These are phyloP conservation scores for Tenthredo notha DNA, from an alignment of 2,888 invertebrate species.

Conservation along the genomic window DNA sequence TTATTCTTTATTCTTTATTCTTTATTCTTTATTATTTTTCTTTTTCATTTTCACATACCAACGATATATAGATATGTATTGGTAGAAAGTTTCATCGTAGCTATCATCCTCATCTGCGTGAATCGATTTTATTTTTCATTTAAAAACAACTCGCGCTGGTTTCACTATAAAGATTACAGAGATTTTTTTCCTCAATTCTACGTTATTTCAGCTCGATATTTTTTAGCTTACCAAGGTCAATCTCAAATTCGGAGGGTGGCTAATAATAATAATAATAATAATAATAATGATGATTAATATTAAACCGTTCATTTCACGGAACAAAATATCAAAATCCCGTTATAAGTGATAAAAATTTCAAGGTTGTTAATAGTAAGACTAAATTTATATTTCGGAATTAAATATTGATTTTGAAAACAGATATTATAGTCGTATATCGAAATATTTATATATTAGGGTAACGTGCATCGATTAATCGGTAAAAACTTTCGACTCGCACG, in stretches of 20 bases:
- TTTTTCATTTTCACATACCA: not conserved
- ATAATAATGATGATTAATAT: not conserved
- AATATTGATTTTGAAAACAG: not conserved
- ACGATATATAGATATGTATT: not conserved
- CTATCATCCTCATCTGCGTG: not conserved
- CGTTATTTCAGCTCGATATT: too few relatives aligned
- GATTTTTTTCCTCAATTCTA: too few relatives aligned
- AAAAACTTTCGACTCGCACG: not conserved
- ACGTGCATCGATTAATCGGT: not conserved
- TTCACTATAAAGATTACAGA: not conserved
- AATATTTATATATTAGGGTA: not conserved
- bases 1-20: not conserved
- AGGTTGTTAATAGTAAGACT: not conserved
- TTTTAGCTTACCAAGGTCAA: too few relatives aligned
- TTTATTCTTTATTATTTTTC: not conserved
- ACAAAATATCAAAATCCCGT: not conserved
- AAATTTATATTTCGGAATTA: not conserved
- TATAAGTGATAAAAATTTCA: not conserved
- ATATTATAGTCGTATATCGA: not conserved
- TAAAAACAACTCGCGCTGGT: not conserved
- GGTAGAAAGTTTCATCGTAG: not conserved
- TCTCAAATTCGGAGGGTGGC: too few relatives aligned
- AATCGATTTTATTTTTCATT: not conserved
- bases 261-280: not conserved
- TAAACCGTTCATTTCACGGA: not conserved